Conservation (phyloP, 2,113 vertebrate genomes). For the Forbesichthys papilliferus region DNA sequence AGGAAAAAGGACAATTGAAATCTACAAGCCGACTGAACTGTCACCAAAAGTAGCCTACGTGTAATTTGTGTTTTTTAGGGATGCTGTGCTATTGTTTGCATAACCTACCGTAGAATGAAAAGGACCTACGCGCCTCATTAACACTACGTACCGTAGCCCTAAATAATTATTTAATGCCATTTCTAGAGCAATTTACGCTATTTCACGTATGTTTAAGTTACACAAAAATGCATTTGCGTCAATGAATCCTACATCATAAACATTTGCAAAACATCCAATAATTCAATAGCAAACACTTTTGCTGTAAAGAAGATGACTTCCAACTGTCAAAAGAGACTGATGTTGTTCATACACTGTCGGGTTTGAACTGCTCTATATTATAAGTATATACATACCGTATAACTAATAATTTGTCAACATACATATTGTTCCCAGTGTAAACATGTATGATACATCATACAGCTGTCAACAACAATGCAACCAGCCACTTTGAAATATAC, state of each 20-base stretch:
- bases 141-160: not conserved
- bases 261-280: too few species aligned
- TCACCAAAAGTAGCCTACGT: not conserved
- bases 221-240: too few species aligned
- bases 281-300: too few species aligned
- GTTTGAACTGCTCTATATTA: too few species aligned
- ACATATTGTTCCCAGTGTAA: not conserved
- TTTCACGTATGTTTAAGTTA: too few species aligned
- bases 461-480: slow-evolving; percentile 3
- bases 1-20: not conserved
- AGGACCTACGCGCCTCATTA: slow-evolving; percentile 3
- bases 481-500: not conserved
- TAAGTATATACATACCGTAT: too few species aligned
- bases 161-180: not conserved
- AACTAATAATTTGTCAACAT: too few species aligned
- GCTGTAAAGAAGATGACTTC: too few species aligned
- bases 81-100: slow-evolving; percentile 18
- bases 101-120: slow-evolving; percentile 12
- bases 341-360: too few species aligned
- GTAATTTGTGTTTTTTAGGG: not conserved
- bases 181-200: too few species aligned
- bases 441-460: slow-evolving; percentile 30
- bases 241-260: too few species aligned
- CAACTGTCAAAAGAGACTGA: too few species aligned
- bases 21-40: not conserved